These are phyloP conservation scores for Arctopsyche grandis DNA, from an alignment of 1,140 invertebrate species.

Conservation along the genomic window DNA sequence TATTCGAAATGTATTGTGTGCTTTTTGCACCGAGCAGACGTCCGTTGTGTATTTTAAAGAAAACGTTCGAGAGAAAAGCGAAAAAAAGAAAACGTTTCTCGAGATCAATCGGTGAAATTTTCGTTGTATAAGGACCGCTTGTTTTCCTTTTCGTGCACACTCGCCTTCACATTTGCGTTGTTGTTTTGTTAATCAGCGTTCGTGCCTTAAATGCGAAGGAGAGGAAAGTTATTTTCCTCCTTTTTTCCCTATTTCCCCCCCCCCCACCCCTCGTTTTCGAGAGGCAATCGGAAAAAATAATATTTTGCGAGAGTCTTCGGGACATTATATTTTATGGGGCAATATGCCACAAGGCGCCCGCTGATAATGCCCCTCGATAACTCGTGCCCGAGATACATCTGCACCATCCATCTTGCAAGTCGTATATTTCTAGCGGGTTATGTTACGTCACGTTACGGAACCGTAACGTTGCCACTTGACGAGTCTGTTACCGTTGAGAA, in stretches of 20 bases:
- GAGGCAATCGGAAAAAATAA: constrained; percentile 40
- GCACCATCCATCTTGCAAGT: constrained; percentile 26
- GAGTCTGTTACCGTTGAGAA: constrained; percentile 11
- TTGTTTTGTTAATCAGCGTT: too few species aligned
- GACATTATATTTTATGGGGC: constrained; percentile 45
- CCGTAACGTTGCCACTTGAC: neutral
- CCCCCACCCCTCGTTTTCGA: neutral
- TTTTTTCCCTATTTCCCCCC: neutral
- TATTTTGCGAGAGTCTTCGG: constrained; percentile 35
- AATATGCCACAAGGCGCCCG: constrained; percentile 44
- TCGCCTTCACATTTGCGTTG: too few species aligned
- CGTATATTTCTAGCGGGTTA: neutral
- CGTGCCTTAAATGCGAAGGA: neutral
- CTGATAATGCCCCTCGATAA: constrained; percentile 43
- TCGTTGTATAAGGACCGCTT: too few species aligned
- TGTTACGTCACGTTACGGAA: neutral
- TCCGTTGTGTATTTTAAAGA: too few species aligned
- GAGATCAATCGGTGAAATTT: too few species aligned
- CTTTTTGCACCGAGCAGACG: too few species aligned
- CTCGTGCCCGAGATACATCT: constrained; percentile 33
- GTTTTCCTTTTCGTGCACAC: too few species aligned
- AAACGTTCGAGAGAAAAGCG: too few species aligned
- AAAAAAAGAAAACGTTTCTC: too few species aligned
- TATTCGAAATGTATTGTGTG: too few species aligned
- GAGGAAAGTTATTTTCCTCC: neutral